These are phyloP conservation scores for Mellivora capensis DNA, from an alignment of 2,113 vertebrate species.

Conservation along the genomic window DNA sequence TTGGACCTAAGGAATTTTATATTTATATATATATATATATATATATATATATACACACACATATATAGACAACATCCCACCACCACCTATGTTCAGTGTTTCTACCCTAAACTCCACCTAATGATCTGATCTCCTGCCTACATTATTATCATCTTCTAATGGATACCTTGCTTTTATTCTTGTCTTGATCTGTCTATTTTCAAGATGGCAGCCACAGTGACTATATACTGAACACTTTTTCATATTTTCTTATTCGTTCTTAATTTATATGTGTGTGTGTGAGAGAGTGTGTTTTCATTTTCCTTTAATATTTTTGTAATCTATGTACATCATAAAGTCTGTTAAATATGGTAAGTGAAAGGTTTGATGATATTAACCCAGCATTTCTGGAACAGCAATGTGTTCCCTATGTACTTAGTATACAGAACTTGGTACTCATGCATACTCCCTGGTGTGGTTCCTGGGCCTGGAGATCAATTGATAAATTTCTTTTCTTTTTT, in stretches of 20 bases:
- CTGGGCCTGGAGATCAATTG: neutral
- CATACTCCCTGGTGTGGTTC: neutral
- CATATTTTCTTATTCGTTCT: neutral
- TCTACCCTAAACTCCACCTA: neutral
- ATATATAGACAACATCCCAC: neutral
- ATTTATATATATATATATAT: neutral
- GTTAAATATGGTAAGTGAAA: neutral
- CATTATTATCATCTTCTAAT: neutral
- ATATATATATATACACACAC: neutral
- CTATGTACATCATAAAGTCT: neutral
- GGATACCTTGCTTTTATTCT: neutral
- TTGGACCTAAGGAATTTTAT: neutral
- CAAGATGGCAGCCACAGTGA: neutral
- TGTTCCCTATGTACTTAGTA: neutral
- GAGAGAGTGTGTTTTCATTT: neutral
- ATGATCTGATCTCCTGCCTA: neutral
- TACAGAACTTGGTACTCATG: rapidly evolving
- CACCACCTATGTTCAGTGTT: neutral
- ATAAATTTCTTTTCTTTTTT: neutral
- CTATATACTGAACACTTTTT: neutral
- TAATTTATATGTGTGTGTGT: neutral
- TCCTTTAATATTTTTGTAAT: neutral
- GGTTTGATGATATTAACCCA: neutral
- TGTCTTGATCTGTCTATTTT: neutral
- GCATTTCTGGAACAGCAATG: neutral